Evolutionary conservation across 2,888 invertebrate species (phyloP), one percentile per base, ranked within the genome.

Genomic region (Clusia tigrina): DNA sequence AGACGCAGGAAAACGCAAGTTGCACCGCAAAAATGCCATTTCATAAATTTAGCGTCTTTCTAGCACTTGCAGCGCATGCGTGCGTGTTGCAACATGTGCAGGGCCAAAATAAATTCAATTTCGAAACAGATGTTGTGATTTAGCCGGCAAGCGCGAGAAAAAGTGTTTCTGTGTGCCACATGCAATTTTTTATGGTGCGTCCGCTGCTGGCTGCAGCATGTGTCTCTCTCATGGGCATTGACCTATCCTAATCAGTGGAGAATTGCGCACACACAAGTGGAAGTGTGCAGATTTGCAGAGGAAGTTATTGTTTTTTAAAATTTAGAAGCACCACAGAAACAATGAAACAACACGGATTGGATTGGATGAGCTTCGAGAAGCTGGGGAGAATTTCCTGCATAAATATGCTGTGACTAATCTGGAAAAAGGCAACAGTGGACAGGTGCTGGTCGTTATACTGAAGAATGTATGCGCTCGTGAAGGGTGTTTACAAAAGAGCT

Each of bases 231-330:
- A 38, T 42, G 62, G 65, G 66, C 67, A 69, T 72, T 74, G 74
- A 67, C 69, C 69, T 75, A 67, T 68, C 70, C 63, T 67, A 72
- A 70, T n/a, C n/a, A n/a, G n/a, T n/a, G n/a, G n/a, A n/a, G n/a
- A n/a, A n/a, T n/a, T n/a, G n/a, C n/a, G n/a, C n/a, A n/a, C n/a
- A n/a, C n/a, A n/a, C n/a, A n/a, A n/a, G n/a, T n/a, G n/a, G n/a
- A n/a, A n/a, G n/a, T n/a, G n/a, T n/a, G n/a, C n/a, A n/a, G n/a
- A n/a, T n/a, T n/a, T n/a, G n/a, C n/a, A n/a, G n/a, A n/a, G n/a
- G n/a, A n/a, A n/a, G n/a, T n/a, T n/a, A n/a, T n/a, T n/a, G n/a
- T n/a, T n/a, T n/a, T n/a, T n/a, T n/a, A n/a, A n/a, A n/a, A n/a
- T n/a, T n/a, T n/a, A n/a, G n/a, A n/a, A n/a, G n/a, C n/a, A n/a